A percentile compares a stretch with the other conserved stretches of the same genome.
Conservation (phyloP, 2,113 vertebrate genomes). For the Bostrychus sinensis region DNA sequence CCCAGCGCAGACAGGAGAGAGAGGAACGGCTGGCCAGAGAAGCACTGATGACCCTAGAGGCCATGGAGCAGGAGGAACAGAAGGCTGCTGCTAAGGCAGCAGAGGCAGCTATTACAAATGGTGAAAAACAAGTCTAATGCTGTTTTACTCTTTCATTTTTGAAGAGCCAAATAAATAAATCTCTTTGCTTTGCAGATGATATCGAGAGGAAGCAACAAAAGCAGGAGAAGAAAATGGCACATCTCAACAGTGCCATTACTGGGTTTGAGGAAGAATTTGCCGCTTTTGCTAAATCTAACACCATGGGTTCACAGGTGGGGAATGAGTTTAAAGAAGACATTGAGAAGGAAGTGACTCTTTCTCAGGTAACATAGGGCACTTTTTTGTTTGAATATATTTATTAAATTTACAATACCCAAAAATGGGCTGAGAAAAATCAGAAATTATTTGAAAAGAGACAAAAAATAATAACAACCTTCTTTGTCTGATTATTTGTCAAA, state of each 20-base stretch:
- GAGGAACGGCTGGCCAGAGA: constrained; percentile 79
- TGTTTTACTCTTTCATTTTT: neutral
- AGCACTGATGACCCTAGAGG: constrained; percentile 77
- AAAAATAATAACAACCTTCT: too few relatives aligned
- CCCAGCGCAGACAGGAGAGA: constrained; percentile 71
- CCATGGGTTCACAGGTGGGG: constrained; percentile 3
- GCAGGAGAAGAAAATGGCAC: constrained; percentile 64
- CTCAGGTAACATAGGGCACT: constrained; percentile 44
- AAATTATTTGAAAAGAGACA: too few relatives aligned
- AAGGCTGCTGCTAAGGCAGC: constrained; percentile 59
- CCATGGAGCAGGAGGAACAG: constrained; percentile 78
- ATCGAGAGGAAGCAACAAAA: constrained; percentile 67
- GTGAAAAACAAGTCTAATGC: constrained; percentile 41
- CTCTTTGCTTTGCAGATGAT: constrained; percentile 28
- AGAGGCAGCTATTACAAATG: constrained; percentile 38
- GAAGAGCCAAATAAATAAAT: neutral
- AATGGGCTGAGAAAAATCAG: too few relatives aligned
- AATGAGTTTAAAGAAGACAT: constrained; percentile 20
- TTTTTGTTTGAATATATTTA: too few relatives aligned
- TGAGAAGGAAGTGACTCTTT: constrained; percentile 20
- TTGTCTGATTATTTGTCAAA: neutral
- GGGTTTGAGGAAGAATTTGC: constrained; percentile 86
- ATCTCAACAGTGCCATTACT: constrained; percentile 26
- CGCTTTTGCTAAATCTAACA: constrained; percentile 74
- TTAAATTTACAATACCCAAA: too few relatives aligned